A percentile compares a stretch with the other conserved stretches of the same genome.
Conservation (phyloP, 1,140 invertebrate genomes). For the Leptinotarsa lineolata region DNA sequence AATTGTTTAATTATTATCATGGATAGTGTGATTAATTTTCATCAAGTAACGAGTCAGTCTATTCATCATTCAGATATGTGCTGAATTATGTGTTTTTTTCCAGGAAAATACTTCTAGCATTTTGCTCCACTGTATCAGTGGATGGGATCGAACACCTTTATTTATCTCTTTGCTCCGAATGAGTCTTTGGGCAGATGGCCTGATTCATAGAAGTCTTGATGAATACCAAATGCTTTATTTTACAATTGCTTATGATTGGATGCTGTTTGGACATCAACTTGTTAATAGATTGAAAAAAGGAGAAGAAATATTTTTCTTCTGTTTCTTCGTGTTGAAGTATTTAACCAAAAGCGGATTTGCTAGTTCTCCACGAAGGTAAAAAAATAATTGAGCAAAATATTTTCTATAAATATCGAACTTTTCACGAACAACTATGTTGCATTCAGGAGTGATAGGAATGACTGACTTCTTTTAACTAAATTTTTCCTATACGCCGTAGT, state of each 20-base stretch:
- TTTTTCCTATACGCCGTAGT: too few relatives aligned
- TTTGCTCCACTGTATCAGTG: conserved; percentile 84
- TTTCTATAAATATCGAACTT: too few relatives aligned
- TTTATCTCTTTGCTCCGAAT: conserved; percentile 79
- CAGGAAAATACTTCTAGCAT: conserved; percentile 69
- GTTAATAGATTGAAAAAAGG: conserved; percentile 59
- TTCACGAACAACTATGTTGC: too few relatives aligned
- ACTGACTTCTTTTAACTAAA: too few relatives aligned
- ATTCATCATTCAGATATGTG: too few relatives aligned
- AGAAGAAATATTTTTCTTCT: conserved; percentile 85
- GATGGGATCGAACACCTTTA: conserved; percentile 85
- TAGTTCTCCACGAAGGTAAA: not conserved
- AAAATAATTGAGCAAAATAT: not conserved
- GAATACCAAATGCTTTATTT: conserved; percentile 76
- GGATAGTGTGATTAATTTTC: too few relatives aligned
- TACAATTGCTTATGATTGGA: conserved; percentile 86
- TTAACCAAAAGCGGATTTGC: conserved; percentile 54
- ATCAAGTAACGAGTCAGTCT: too few relatives aligned
- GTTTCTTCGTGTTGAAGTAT: conserved; percentile 78
- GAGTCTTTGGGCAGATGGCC: conserved; percentile 83
- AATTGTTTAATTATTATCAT: too few relatives aligned
- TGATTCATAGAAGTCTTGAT: conserved; percentile 72
- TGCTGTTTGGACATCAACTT: conserved; percentile 82
- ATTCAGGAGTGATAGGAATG: too few relatives aligned
- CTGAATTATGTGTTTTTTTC: conserved; percentile 21